Evolutionary conservation across 2,888 invertebrate genomes (phyloP).

Genomic region (Phania funesta): DNA sequence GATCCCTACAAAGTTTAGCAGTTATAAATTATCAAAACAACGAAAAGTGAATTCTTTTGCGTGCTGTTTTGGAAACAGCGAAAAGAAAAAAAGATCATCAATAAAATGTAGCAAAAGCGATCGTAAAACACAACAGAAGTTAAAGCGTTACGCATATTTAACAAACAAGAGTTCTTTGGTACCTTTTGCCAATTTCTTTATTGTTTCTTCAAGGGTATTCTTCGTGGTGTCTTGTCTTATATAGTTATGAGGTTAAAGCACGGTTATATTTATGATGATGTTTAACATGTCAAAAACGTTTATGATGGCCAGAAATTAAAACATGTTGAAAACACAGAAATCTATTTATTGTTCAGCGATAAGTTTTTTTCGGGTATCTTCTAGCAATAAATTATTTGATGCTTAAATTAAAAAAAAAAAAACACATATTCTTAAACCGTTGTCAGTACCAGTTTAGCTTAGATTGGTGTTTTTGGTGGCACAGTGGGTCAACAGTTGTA

Average conservation of each 20-base stretch:
- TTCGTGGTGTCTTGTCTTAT: neutral
- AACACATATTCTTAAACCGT: slow-evolving; percentile 7
- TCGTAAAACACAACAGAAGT: slow-evolving; percentile 25
- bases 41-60: slow-evolving; percentile 34
- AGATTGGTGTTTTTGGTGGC: slow-evolving; percentile 11
- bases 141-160: slow-evolving; percentile 48
- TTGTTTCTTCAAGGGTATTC: neutral
- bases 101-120: slow-evolving; percentile 36
- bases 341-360: slow-evolving; percentile 35
- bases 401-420: neutral
- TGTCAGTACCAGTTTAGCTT: slow-evolving; percentile 12
- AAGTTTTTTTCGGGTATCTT: slow-evolving; percentile 48
- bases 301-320: slow-evolving; percentile 65
- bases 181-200: slow-evolving; percentile 12
- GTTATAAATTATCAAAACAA: slow-evolving; percentile 57
- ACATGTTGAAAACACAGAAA: neutral
- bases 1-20: slow-evolving; percentile 35
- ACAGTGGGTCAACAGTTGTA: slow-evolving; percentile 10
- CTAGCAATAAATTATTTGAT: slow-evolving; percentile 57
- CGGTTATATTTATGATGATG: slow-evolving; percentile 56
- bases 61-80: slow-evolving; percentile 28
- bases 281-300: slow-evolving; percentile 67
- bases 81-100: slow-evolving; percentile 21
- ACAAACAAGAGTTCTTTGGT: neutral
- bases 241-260: slow-evolving; percentile 28